Base-by-base conservation (phyloP, 53 echinoderm and acorn worm genomes). In the Zoroaster sp. region DNA sequence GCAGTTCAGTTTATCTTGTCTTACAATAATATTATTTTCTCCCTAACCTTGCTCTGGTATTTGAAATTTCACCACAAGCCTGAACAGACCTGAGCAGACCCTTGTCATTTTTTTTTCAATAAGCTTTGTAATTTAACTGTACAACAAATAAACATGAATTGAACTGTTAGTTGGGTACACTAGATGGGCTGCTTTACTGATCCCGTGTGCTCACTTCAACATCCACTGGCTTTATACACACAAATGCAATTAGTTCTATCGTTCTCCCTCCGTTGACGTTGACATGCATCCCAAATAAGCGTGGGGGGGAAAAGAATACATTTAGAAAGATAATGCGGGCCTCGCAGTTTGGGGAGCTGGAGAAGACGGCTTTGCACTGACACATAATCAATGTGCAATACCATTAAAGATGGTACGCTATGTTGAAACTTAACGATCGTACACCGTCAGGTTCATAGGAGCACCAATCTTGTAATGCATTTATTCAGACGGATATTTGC, bases 311-410 rank as follows among this genome's bases (percentile, higher is more conserved):
- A 12, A 74, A 74, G 12, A 43, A 42, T 34, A 66, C 31, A 83
- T 38, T 15, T 36, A 59, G n/a, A 79, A 79, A 63, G 55, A 34
- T n/a, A 59, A 54, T n/a, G 33, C 23, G 40, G n/a, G 38, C 42
- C 68, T 46, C 18, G 42, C 15, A 55, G 40, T 63, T 55, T 20
- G 47, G 35, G 47, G 34, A 76, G 45, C 59, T 53, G n/a, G 70
- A 49, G 46, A 33, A 69, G 47, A 85, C 36, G 71, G 49, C 69
- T 46, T 38, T 85, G 34, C 49, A 4, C 46, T 85, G 85, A 85
- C 85, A 85, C 69, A 44, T 85, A 85, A 69, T 85, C 85, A 85
- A 85, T 85, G 70, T 49, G 72, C 71, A 85, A 85, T 69, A 71
- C 71, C 85, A 85, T 46, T 71, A 81, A 47, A 71, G 85, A 85